A percentile compares a stretch with the other conserved stretches of the same genome.
Conservation (phyloP, 2,113 vertebrate genomes). For the Amphiprion percula region DNA sequence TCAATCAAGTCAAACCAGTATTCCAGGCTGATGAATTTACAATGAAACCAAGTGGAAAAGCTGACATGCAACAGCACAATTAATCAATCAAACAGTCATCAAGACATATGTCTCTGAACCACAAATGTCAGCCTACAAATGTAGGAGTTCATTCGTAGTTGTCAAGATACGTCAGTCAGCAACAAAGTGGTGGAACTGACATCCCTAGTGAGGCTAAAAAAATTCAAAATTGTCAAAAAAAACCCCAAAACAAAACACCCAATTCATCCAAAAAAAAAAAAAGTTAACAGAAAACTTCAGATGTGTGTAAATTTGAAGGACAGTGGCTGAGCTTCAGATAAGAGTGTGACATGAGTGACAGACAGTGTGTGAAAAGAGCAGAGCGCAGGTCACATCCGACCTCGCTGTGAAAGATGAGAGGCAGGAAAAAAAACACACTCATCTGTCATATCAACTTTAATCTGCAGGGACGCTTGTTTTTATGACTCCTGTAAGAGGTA, state of each 20-base stretch:
- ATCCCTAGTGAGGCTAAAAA: background rate
- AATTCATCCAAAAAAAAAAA: background rate
- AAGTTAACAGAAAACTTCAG: background rate
- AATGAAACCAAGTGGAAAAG: conserved; percentile 6
- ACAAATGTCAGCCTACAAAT: background rate
- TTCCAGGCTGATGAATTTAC: conserved; percentile 1
- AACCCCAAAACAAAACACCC: background rate
- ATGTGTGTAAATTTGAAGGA: background rate
- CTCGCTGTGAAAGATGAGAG: conserved; percentile 1
- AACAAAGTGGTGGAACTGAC: background rate
- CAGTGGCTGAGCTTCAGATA: conserved; percentile 5
- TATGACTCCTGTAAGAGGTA: conserved; percentile 3
- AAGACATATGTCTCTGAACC: background rate
- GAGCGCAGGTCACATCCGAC: conserved; percentile 39
- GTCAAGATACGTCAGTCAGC: background rate
- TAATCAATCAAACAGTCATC: background rate
- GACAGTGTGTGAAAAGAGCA: conserved; percentile 40
- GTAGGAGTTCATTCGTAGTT: background rate
- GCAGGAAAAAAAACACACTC: background rate
- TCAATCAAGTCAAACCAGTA: background rate
- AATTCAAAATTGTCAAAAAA: background rate
- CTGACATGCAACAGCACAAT: background rate
- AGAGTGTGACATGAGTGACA: conserved; percentile 39
- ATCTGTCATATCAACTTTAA: conserved; percentile 20
- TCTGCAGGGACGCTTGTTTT: conserved; percentile 22